phyloP scores from a whole-genome alignment of 2,797 vertebrate genomes.

The Acanthornis magna region DNA sequence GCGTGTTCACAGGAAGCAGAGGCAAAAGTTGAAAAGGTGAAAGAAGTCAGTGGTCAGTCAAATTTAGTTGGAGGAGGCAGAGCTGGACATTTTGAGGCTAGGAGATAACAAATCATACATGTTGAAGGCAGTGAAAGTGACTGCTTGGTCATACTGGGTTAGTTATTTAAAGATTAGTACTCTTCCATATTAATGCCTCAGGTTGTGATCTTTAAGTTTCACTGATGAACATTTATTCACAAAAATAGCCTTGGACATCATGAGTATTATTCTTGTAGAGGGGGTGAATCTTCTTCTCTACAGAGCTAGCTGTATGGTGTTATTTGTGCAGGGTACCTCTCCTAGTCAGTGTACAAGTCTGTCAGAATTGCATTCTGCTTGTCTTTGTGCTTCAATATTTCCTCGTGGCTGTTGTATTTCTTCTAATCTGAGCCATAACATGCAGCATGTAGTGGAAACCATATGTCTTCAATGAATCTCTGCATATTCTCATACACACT shows the following conservation, averaged over 20 bases:
- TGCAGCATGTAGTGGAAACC: background rate
- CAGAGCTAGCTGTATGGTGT: background rate
- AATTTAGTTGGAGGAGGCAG: background rate
- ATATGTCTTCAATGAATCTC: background rate
- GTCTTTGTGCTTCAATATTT: background rate
- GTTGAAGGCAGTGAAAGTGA: background rate
- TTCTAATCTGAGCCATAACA: background rate
- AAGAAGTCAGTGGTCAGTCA: background rate
- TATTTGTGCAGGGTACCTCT: background rate
- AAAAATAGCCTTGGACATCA: background rate
- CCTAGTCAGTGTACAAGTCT: fast-evolving
- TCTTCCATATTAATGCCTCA: background rate
- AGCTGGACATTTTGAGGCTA: background rate
- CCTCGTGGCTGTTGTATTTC: background rate
- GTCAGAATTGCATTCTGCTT: background rate
- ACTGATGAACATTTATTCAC: background rate
- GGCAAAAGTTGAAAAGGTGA: background rate
- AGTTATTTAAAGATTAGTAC: background rate
- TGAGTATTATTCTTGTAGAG: background rate
- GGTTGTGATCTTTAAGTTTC: background rate
- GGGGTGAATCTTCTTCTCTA: background rate
- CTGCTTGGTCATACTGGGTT: background rate
- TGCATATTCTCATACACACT: fast-evolving
- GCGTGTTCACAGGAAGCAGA: background rate
- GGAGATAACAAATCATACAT: background rate